These are phyloP conservation scores for Nephrotoma flavescens DNA, from an alignment of 2,888 invertebrate genomes.

Conservation along the genomic window DNA sequence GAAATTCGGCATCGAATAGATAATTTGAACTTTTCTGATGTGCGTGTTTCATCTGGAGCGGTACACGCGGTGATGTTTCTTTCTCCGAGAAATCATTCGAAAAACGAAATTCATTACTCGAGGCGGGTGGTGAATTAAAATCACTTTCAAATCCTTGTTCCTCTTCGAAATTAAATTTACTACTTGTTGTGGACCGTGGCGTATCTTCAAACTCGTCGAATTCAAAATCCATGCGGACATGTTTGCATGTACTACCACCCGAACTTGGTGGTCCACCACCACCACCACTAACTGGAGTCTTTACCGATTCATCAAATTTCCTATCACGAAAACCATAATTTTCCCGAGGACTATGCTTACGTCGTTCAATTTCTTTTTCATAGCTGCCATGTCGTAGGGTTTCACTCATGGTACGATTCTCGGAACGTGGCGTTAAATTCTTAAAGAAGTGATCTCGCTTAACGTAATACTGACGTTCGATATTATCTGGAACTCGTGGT, in stretches of 20 bases:
- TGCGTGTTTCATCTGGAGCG: slow-evolving; percentile 6
- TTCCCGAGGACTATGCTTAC: not conserved
- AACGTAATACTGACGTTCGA: slow-evolving; percentile 6
- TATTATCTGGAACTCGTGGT: not conserved
- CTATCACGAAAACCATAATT: not conserved
- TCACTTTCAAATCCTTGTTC: slow-evolving; percentile 30
- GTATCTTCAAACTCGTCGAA: slow-evolving; percentile 27
- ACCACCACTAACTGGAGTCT: not conserved
- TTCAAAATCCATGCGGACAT: slow-evolving; percentile 15
- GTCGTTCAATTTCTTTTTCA: not conserved
- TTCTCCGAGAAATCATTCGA: slow-evolving; percentile 47
- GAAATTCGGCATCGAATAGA: slow-evolving; percentile 12
- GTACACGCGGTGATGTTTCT: slow-evolving; percentile 15
- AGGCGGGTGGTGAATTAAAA: slow-evolving; percentile 27
- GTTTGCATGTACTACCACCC: slow-evolving; percentile 7
- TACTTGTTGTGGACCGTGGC: slow-evolving; percentile 25
- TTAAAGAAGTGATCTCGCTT: slow-evolving; percentile 4
- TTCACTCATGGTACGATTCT: slow-evolving; percentile 2
- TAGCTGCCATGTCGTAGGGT: not conserved
- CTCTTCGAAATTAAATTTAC: slow-evolving; percentile 30
- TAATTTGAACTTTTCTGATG: slow-evolving; percentile 18
- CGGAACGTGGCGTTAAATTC: slow-evolving; percentile 6
- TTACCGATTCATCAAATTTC: not conserved
- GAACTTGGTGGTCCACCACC: not conserved
- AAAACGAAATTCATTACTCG: slow-evolving; percentile 31